A percentile compares a stretch with the other conserved stretches of the same genome.
These are phyloP conservation scores for Chrysemys picta DNA, from an alignment of 2,113 vertebrate species.

Conservation along the genomic window DNA sequence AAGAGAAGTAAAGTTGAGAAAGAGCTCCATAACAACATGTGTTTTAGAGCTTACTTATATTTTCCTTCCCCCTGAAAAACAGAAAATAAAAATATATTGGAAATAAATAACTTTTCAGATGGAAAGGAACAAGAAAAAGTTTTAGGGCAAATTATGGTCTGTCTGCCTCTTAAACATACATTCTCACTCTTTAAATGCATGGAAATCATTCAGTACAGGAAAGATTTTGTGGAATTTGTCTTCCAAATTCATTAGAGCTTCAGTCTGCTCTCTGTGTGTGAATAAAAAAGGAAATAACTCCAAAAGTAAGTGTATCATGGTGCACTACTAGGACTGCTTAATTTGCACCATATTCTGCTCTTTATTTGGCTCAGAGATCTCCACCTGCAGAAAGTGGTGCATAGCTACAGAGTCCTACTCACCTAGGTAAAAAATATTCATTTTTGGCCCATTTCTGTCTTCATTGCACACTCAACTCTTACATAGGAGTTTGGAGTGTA, in stretches of 20 bases:
- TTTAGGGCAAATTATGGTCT: slow-evolving; percentile 45
- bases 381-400: slow-evolving; percentile 30
- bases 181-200: slow-evolving; percentile 38
- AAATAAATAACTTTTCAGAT: slow-evolving; percentile 62
- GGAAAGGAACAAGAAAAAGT: background rate
- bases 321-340: slow-evolving; percentile 54
- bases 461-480: slow-evolving; percentile 58
- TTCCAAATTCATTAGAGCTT: slow-evolving; percentile 42
- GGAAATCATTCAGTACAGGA: slow-evolving; percentile 48
- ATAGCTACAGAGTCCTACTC: slow-evolving; percentile 40
- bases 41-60: slow-evolving; percentile 50
- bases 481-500: slow-evolving; percentile 32
- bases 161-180: slow-evolving; percentile 25
- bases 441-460: slow-evolving; percentile 56
- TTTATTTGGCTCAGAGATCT: slow-evolving; percentile 73
- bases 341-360: slow-evolving; percentile 46
- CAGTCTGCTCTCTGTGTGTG: slow-evolving; percentile 54
- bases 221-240: slow-evolving; percentile 21
- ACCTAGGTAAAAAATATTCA: slow-evolving; percentile 62
- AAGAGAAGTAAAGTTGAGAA: background rate
- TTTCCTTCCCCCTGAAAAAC: slow-evolving; percentile 45
- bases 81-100: background rate
- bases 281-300: slow-evolving; percentile 48
- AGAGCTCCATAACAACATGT: slow-evolving; percentile 33
- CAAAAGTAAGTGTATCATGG: slow-evolving; percentile 52